Base-by-base conservation (phyloP, 2,888 invertebrate genomes). In the Lasioglossum oenotherae region DNA sequence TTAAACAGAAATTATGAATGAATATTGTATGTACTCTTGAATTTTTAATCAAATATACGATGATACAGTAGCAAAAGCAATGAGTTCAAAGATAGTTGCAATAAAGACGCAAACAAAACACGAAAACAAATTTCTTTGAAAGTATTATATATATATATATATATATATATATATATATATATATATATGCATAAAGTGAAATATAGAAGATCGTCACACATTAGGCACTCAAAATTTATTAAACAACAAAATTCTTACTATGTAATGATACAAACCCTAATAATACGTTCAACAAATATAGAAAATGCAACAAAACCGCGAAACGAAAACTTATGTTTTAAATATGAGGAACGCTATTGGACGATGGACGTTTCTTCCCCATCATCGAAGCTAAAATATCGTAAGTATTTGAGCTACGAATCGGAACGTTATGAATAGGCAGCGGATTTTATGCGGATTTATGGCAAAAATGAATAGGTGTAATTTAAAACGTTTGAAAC, bases 151-250 rank as follows among this genome's bases (percentile, higher is more conserved):
- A 57, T n/a, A n/a, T 60, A 27, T 27, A 4, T 19, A 8, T 12
- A 57, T n/a, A n/a, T 60, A 27, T 27, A 4, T 19, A 8, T 12
- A 57, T n/a, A n/a, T n/a, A n/a, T n/a, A n/a, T n/a, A n/a, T 60
- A 27, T 27, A 4, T 19, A 8, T 12, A 57, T n/a, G 10, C n/a
- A 57, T 57, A 1, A 31, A 67, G 67, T 31, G 67, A 81, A 16
- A 35, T 31, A 8, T 46, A 38, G 60, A 5, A n/a, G 6, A 75
- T 67, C 16, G 16, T 71, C n/a, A 27, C 64, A 57, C 6, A 71
- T 87, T 88, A 88, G 88, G 81, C 88, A 88, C 80, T 84, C 73
- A 78, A 88, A 67, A 88, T 88, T 88, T 88, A 88, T 88, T 88
- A 86, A 81, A 87, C 75, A 84, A 82, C 57, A 69, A 73, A 88